Conservation (phyloP, 2,113 vertebrate species). For the Sphyrna mokarran region DNA sequence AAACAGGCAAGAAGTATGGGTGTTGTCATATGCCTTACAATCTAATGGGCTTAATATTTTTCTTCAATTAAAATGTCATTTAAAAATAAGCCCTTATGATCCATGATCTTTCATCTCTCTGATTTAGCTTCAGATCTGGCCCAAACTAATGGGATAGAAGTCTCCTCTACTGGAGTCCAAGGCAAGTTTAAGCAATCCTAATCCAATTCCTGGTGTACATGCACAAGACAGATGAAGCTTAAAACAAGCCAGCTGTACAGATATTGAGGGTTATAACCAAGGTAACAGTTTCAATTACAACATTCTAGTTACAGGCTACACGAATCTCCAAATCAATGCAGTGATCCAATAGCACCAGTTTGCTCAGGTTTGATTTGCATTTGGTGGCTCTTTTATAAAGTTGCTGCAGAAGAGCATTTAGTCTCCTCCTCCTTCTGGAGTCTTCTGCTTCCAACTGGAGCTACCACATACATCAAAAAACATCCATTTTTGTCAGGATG, state of each 20-base stretch:
- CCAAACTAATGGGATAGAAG: not conserved
- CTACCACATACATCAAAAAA: constrained; percentile 13
- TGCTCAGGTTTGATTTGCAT: not conserved
- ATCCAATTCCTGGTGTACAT: not conserved
- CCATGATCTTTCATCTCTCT: not conserved
- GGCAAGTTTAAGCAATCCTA: not conserved
- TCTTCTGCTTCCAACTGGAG: not conserved
- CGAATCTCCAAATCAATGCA: not conserved
- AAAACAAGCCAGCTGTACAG: not conserved
- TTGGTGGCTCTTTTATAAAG: not conserved
- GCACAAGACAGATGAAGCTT: not conserved
- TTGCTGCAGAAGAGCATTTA: not conserved
- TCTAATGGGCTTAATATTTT: not conserved
- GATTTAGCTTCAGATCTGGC: not conserved
- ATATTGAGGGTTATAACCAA: not conserved
- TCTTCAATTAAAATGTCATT: not conserved
- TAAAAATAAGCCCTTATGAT: not conserved
- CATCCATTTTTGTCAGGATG: not conserved
- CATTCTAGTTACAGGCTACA: not conserved
- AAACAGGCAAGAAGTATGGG: not conserved
- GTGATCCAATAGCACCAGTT: not conserved
- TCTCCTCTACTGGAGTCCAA: not conserved
- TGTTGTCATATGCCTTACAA: not conserved
- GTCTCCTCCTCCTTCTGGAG: not conserved
- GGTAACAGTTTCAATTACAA: not conserved